Evolutionary conservation across 1,140 invertebrate genomes (phyloP).

Genomic region (Vanessa atalanta): DNA sequence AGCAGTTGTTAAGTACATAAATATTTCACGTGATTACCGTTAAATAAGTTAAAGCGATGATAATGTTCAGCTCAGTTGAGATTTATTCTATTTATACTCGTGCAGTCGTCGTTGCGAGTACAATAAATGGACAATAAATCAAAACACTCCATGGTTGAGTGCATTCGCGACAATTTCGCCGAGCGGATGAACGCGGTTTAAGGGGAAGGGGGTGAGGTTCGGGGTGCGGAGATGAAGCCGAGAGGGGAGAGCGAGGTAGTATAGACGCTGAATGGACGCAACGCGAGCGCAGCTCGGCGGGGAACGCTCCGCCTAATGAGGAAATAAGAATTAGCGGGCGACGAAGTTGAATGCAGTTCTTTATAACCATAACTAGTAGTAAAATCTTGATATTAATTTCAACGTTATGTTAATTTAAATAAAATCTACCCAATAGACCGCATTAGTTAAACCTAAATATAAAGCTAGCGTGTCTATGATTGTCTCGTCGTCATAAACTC

Average conservation of each 20-base stretch:
- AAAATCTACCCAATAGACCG: too few relatives aligned
- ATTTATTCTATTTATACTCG: constrained; percentile 57
- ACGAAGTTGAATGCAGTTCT: constrained; percentile 67
- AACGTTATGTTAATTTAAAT: constrained; percentile 1
- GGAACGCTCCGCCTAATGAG: constrained; percentile 67
- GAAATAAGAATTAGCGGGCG: constrained; percentile 78
- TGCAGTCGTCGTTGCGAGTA: constrained; percentile 50
- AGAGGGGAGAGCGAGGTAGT: constrained; percentile 35
- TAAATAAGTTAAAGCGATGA: constrained; percentile 42
- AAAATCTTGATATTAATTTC: constrained; percentile 11
- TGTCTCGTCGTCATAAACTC: too few relatives aligned
- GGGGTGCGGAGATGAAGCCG: constrained; percentile 37
- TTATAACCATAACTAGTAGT: constrained; percentile 55
- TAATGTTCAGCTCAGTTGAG: constrained; percentile 36
- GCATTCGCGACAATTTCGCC: constrained; percentile 68
- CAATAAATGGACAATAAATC: constrained; percentile 78
- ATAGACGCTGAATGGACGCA: constrained; percentile 60
- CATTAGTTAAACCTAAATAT: too few relatives aligned
- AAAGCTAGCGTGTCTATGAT: too few relatives aligned
- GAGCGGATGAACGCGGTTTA: constrained; percentile 46
- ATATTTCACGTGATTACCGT: constrained; percentile 28
- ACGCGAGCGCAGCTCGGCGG: constrained; percentile 51
- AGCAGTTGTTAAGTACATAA: constrained; percentile 12
- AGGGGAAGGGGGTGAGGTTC: constrained; percentile 39
- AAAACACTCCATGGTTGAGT: constrained; percentile 68